phyloP scores from a whole-genome alignment of 2,797 vertebrate genomes.

The Notamacropus eugenii region DNA sequence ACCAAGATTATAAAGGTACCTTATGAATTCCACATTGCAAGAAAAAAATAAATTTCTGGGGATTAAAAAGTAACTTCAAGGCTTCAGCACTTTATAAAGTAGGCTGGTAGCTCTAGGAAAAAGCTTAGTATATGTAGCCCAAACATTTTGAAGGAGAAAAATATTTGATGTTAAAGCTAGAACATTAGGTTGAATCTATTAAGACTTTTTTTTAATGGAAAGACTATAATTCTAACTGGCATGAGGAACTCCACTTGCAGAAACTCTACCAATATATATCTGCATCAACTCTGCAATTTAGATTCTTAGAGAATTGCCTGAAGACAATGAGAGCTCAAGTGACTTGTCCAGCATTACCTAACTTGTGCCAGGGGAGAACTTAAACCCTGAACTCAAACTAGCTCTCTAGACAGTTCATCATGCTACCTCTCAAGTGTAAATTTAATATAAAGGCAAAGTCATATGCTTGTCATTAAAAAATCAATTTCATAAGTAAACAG shows the following conservation, averaged over 20 bases:
- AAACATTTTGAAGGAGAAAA: too few relatives aligned
- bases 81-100: not conserved
- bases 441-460: not conserved
- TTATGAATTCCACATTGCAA: conserved; percentile 44
- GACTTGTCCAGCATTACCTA: not conserved
- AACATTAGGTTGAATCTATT: not conserved
- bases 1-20: conserved; percentile 20
- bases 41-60: not conserved
- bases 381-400: not conserved
- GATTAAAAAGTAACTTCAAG: not conserved
- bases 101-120: not conserved
- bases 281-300: not conserved
- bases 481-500: not conserved
- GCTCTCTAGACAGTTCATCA: not conserved
- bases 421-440: not conserved
- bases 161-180: not conserved
- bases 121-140: not conserved
- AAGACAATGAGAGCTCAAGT: not conserved
- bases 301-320: not conserved
- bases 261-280: not conserved
- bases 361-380: not conserved
- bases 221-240: not conserved
- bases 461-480: not conserved
- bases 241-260: not conserved
- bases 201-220: not conserved